These are phyloP conservation scores for Paedocypris sp. DNA, from an alignment of 2,113 vertebrate genomes.

Conservation along the genomic window DNA sequence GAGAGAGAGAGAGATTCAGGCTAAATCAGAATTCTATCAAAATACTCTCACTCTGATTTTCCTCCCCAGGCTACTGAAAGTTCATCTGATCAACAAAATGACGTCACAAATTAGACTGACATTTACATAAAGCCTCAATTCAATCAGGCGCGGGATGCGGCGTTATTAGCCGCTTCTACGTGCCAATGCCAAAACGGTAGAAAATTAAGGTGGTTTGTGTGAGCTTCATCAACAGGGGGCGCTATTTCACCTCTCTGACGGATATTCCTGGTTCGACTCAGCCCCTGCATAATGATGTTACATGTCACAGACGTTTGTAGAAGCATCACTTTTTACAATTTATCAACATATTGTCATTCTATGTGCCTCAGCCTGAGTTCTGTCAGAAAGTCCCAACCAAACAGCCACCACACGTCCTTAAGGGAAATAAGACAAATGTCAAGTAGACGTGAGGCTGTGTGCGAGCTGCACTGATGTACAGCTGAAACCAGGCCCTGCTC, in stretches of 20 bases:
- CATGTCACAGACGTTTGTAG: slow-evolving; percentile 26
- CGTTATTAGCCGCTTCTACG: not conserved
- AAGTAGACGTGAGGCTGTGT: not conserved
- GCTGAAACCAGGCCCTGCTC: not conserved
- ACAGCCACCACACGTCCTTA: slow-evolving; percentile 7
- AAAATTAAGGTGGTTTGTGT: not conserved
- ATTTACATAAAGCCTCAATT: slow-evolving; percentile 3
- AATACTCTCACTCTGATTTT: too few species aligned
- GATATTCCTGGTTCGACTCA: slow-evolving; percentile 5
- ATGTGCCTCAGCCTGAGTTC: not conserved
- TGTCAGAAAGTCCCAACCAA: not conserved
- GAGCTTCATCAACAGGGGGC: slow-evolving; percentile 24
- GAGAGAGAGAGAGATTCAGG: too few species aligned
- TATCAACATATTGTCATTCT: slow-evolving; percentile 17
- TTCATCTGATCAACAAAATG: slow-evolving; percentile 9
- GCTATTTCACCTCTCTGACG: slow-evolving; percentile 17
- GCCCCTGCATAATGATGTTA: slow-evolving; percentile 17
- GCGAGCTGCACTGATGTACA: not conserved
- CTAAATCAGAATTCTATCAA: too few species aligned
- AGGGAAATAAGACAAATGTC: slow-evolving; percentile 21
- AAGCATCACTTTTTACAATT: slow-evolving; percentile 15
- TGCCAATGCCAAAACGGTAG: too few species aligned
- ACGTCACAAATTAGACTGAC: slow-evolving; percentile 16
- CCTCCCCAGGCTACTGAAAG: not conserved
- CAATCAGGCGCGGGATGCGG: not conserved